These are phyloP conservation scores for Eutolmus rufibarbis DNA, from an alignment of 2,888 invertebrate species.

Conservation along the genomic window DNA sequence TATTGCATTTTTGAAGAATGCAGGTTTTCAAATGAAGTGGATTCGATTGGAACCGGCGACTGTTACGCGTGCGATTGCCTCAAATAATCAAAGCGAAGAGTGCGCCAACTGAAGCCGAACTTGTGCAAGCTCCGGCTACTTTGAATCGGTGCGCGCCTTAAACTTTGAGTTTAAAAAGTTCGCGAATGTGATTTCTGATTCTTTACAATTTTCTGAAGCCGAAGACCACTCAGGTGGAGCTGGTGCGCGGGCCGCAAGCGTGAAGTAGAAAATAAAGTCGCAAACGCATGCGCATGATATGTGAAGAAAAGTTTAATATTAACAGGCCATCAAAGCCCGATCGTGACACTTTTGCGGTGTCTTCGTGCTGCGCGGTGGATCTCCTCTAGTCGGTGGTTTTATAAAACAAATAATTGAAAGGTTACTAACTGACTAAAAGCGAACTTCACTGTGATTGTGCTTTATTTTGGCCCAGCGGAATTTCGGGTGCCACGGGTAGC, in stretches of 20 bases:
- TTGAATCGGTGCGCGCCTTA: not conserved
- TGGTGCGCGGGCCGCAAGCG: not conserved
- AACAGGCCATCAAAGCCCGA: not conserved
- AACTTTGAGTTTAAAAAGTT: not conserved
- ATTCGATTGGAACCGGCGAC: not conserved
- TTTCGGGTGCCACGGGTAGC: not conserved
- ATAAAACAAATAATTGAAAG: not conserved
- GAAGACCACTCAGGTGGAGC: not conserved
- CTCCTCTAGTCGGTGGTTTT: not conserved
- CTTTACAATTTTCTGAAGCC: not conserved
- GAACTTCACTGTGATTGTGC: not conserved
- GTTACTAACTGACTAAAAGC: not conserved
- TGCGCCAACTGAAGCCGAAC: not conserved
- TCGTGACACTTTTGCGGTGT: conserved; percentile 17
- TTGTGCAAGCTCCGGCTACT: not conserved
- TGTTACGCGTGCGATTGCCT: not conserved
- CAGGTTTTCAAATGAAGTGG: not conserved
- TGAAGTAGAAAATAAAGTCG: not conserved
- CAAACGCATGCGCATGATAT: conserved; percentile 16
- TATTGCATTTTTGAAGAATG: not conserved
- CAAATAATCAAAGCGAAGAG: not conserved
- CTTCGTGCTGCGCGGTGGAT: not conserved
- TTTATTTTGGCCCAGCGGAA: not conserved
- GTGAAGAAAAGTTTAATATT: conserved; percentile 14
- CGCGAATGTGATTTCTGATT: conserved; percentile 15